Base-by-base conservation (phyloP, 2,888 invertebrate genomes). In the Empis stercorea region DNA sequence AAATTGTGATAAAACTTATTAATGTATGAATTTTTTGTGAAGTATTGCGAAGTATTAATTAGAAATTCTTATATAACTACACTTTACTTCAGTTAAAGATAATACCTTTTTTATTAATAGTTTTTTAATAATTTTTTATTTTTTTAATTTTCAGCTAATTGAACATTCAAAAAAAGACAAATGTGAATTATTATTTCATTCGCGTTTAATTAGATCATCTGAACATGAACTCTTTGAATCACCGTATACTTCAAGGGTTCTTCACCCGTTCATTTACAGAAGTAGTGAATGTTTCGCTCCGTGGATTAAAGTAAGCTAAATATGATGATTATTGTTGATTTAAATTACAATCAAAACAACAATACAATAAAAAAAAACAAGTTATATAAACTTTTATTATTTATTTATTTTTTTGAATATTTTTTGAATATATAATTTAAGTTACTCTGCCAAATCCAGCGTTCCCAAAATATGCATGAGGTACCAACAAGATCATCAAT, bases 221-320 rank as follows among this genome's bases (percentile, higher is more conserved):
- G 73, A 75, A 51, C 69, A 75, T 17, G 66, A 73, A 39, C 61
- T 76, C 13, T 78, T 84, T 59, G 73, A 81, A 48, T 86, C 85
- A 30, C 76, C 82, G 0, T 79, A 81, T 61, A 82, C 83, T 6
- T 79, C 78, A 52, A 77, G 83, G 45, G 66, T 79, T 46, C 73
- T 94, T 47, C 86, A 87, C 66, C 92, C 93, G 1, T 92, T 81
- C 66, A 91, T 94, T 53, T 75, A 84, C 53, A 72, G 87, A 55
- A 88, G 91, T 61, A 62, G 65, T 9, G 71, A 73, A 50, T 74
- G 77, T 15, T 68, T 62, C 43, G 87, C 93, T 0, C 63, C 75
- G 1, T 91, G 89, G 83, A 63, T 93, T 43, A 70, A 71, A 54
- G 66, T 92, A 42, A 76, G 80, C 61, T 73, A 0, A 74, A 79